Evolutionary conservation across 2,797 vertebrate species (phyloP), one percentile per base, ranked within the genome.

Genomic region (Manis crassicaudata): DNA sequence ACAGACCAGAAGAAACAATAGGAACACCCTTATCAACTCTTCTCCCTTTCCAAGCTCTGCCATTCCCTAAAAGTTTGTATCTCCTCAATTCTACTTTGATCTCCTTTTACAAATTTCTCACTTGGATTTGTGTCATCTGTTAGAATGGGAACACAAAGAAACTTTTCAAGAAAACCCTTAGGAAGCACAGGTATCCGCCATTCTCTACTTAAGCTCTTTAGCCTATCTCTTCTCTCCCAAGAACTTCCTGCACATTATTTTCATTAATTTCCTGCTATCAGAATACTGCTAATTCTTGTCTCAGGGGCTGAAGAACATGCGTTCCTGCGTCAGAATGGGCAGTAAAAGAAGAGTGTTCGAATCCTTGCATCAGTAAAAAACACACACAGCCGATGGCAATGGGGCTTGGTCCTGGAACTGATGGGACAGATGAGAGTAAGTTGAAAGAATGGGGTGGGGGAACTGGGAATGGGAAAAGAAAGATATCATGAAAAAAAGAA

Each of bases 31-130:
- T 46, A 54, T 29, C 27, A 68, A 73, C 7, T 75, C 60, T 32
- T 37, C 37, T 70, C 29, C 54, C 27, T 60, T 81, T 37, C 56
- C 9, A 35, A 84, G 27, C 25, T 75, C 88, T 63, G 14, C 63
- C 35, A 46, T 40, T 75, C 50, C 56, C 23, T 52, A 84, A 88
- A 79, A 32, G 21, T 50, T 60, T 58, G 60, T 82, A 63, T 85
- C 82, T 80, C 21, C 52, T 27, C 58, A 87, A 90, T 50, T 82
- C 58, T 35, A 83, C 32, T 50, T 89, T 37, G 67, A 50, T 8
- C n/a, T 43, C 11, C 25, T 91, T 35, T 21, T 72, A 40, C 7
- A 72, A 85, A 92, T 50, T 85, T 97, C 75, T 87, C 65, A 67
- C 6, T 54, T 93, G 17, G 73, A 89, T 56, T 46, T 76, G 76